Base-by-base conservation (phyloP, 2,113 vertebrate species). In the Montifringilla adamsi region DNA sequence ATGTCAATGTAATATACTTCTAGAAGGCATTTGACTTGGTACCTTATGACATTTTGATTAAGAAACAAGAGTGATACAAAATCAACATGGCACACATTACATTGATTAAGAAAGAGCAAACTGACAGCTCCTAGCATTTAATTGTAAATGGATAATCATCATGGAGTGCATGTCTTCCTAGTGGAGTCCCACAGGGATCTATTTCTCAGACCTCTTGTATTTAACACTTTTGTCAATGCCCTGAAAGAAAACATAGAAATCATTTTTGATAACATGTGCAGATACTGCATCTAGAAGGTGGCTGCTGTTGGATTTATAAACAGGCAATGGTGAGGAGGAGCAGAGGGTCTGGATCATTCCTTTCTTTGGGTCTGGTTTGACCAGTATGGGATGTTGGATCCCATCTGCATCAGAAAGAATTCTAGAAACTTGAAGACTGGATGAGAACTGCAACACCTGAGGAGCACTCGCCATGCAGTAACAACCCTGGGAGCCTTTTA, bases 1-100 rank as follows among this genome's bases (percentile, higher is more conserved):
- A 93, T 73, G 94, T 96, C 96, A 96, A 66, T 95, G 94, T 95
- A 95, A 96, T 96, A 96, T 95, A 96, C 96, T 97, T 97, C 94
- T 95, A 78, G 49, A 96, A 97, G 74, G 89, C 93, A 96, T 97
- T 97, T 96, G 91, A 95, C 95, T 96, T 94, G 91, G 93, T 96
- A 95, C 89, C 95, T 95, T 96, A 97, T 97, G 96, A 96, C 95
- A 95, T 97, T 96, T 97, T 97, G 95, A 97, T 97, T 94, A 96
- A 97, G 96, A 95, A 97, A 96, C 94, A 95, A 96, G 96, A 96
- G 87, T 95, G 96, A 96, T 97, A 96, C 95, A 97, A 97, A 97
- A 96, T 97, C 95, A 97, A 95, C 94, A 95, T 97, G 96, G 96
- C 96, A 97, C 95, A 96, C 95, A 91, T 96, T 95, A 91, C 95